These are phyloP conservation scores for Lepidocyrtoides sp. DNA, from an alignment of 2,888 invertebrate genomes.

Conservation along the genomic window DNA sequence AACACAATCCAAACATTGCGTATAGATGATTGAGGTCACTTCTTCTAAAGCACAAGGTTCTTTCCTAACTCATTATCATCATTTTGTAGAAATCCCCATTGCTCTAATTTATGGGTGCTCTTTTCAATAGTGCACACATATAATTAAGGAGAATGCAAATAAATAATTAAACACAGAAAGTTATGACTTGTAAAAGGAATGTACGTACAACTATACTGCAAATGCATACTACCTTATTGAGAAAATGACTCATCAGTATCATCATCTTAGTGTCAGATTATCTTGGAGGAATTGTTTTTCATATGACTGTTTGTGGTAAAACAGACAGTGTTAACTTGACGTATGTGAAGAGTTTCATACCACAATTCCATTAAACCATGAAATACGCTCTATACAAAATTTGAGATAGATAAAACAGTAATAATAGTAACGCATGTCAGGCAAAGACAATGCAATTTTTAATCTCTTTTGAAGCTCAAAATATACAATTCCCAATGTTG, in stretches of 20 bases:
- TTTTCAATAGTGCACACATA: not conserved
- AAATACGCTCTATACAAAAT: not conserved
- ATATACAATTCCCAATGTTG: too few relatives aligned
- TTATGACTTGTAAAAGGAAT: too few relatives aligned
- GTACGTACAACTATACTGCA: too few relatives aligned
- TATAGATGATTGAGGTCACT: conserved; percentile 44
- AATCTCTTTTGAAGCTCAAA: conserved; percentile 16
- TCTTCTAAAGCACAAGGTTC: conserved; percentile 20
- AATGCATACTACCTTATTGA: not conserved
- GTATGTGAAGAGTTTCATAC: not conserved
- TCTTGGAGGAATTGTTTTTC: not conserved
- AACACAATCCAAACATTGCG: not conserved
- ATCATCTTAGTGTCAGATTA: not conserved
- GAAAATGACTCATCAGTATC: conserved; percentile 5
- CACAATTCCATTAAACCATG: not conserved
- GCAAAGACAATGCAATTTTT: not conserved
- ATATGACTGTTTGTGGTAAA: not conserved
- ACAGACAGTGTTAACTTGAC: conserved; percentile 2
- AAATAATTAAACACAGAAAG: not conserved
- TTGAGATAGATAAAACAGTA: conserved; percentile 29
- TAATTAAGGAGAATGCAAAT: not conserved
- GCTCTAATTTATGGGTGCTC: not conserved
- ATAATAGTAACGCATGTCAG: too few relatives aligned
- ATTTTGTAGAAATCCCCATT: conserved; percentile 3
- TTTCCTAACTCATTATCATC: conserved; percentile 37